Evolutionary conservation across 2,797 vertebrate species (phyloP).

Genomic region (Pampus argenteus): DNA sequence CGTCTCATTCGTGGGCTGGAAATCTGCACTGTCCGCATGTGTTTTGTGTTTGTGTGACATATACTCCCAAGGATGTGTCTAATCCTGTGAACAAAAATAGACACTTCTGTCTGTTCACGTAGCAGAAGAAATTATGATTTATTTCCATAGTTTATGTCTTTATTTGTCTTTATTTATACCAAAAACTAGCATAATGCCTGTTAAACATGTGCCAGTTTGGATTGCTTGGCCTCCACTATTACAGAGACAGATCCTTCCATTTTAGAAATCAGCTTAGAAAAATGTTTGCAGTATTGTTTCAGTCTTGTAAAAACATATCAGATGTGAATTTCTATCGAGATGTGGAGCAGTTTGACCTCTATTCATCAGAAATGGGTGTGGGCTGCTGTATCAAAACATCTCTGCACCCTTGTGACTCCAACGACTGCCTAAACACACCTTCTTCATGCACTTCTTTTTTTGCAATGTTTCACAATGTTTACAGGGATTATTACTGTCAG

Average conservation of each 20-base stretch:
- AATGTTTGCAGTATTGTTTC: conserved; percentile 51
- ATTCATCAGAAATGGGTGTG: conserved; percentile 55
- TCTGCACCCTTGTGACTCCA: conserved; percentile 33
- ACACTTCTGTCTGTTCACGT: conserved; percentile 15
- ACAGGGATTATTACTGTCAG: too few species aligned
- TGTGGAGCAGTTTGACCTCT: conserved; percentile 41
- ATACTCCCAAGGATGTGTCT: conserved; percentile 25
- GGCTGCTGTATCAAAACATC: conserved; percentile 50
- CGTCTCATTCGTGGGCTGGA: conserved; percentile 49
- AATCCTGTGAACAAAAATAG: conserved; percentile 34
- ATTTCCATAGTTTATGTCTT: background rate
- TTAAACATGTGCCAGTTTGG: too few species aligned
- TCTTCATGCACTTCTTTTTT: conserved; percentile 27
- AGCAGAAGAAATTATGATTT: conserved; percentile 26
- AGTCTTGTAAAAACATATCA: conserved; percentile 39
- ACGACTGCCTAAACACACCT: conserved; percentile 43
- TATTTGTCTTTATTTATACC: background rate
- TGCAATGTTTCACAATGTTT: too few species aligned
- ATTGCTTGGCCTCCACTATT: too few species aligned
- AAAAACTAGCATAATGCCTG: too few species aligned
- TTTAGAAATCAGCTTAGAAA: conserved; percentile 2
- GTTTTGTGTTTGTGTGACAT: conserved; percentile 42
- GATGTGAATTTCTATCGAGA: conserved; percentile 45
- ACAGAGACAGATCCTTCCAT: too few species aligned
- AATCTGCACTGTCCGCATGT: conserved; percentile 28